These are phyloP conservation scores for Pachyseris speciosa DNA, from an alignment of 64 coral and sea anemone species.

Conservation along the genomic window DNA sequence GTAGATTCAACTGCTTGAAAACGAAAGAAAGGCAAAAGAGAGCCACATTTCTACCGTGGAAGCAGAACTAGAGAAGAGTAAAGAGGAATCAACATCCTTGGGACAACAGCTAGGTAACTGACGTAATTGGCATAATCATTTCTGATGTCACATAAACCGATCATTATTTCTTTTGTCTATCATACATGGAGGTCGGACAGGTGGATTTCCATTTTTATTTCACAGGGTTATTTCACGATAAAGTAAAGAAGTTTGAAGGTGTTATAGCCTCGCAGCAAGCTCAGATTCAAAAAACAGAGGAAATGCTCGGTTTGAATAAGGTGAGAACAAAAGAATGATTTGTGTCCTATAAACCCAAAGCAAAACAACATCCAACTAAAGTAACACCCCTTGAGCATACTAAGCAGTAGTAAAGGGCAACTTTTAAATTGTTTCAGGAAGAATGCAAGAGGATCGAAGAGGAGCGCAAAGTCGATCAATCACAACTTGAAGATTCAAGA, in stretches of 20 bases:
- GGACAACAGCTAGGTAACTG: conserved; percentile 17
- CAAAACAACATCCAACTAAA: no score
- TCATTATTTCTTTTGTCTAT: no score
- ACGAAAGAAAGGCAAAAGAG: conserved; percentile 6
- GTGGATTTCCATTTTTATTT: conserved; percentile 14
- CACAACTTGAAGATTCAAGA: background rate
- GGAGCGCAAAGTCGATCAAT: background rate
- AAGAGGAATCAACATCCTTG: conserved; percentile 22
- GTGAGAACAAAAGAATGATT: conserved; percentile 3
- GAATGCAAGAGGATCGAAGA: conserved; percentile 31
- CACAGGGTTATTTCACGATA: conserved; percentile 69
- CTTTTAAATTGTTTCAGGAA: background rate
- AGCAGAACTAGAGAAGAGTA: conserved; percentile 30
- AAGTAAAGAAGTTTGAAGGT: conserved; percentile 82
- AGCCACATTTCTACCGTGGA: conserved; percentile 12
- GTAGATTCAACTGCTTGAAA: conserved; percentile 13
- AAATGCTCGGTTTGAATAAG: conserved; percentile 81
- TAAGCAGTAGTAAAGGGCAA: background rate
- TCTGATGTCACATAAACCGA: background rate
- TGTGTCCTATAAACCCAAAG: background rate
- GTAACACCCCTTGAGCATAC: background rate
- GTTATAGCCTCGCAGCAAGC: conserved; percentile 79
- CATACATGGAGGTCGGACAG: background rate
- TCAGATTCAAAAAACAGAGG: conserved; percentile 80
- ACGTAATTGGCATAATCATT: background rate